These are phyloP conservation scores for Callocephalon fimbriatum DNA, from an alignment of 2,113 vertebrate species.

Conservation along the genomic window DNA sequence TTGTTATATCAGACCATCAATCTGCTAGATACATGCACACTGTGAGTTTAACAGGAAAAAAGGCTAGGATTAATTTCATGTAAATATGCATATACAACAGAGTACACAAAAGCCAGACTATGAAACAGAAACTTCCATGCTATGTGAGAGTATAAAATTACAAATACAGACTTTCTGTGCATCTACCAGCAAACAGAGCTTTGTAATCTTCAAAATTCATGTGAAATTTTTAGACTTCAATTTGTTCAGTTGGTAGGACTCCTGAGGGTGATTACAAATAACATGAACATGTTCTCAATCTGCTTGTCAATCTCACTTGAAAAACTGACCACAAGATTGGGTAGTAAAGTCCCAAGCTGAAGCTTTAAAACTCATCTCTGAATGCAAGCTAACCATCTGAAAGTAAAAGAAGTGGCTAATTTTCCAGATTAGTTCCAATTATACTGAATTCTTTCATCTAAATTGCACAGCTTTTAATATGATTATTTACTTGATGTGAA, in stretches of 20 bases:
- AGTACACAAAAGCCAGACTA: conserved; percentile 28
- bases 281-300: conserved; percentile 29
- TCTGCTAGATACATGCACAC: not conserved
- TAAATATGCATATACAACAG: not conserved
- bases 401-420: conserved; percentile 15
- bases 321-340: not conserved
- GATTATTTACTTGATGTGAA: not conserved
- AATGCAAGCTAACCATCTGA: conserved; percentile 39
- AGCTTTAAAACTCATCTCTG: conserved; percentile 36
- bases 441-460: conserved; percentile 19
- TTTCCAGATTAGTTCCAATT: conserved; percentile 47
- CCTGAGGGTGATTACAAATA: not conserved
- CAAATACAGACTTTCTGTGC: conserved; percentile 48
- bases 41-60: conserved; percentile 5
- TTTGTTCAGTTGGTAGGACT: conserved; percentile 22
- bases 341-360: not conserved
- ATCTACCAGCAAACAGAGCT: conserved; percentile 56
- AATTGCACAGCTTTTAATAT: not conserved
- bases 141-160: conserved; percentile 39
- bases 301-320: conserved; percentile 1
- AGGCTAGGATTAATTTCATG: conserved; percentile 7
- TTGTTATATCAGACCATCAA: conserved; percentile 3
- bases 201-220: conserved; percentile 60
- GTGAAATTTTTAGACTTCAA: conserved; percentile 39
- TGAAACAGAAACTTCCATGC: conserved; percentile 36